Evolutionary conservation across 2,888 invertebrate genomes (phyloP).

Genomic region (Miltochrista miniata): DNA sequence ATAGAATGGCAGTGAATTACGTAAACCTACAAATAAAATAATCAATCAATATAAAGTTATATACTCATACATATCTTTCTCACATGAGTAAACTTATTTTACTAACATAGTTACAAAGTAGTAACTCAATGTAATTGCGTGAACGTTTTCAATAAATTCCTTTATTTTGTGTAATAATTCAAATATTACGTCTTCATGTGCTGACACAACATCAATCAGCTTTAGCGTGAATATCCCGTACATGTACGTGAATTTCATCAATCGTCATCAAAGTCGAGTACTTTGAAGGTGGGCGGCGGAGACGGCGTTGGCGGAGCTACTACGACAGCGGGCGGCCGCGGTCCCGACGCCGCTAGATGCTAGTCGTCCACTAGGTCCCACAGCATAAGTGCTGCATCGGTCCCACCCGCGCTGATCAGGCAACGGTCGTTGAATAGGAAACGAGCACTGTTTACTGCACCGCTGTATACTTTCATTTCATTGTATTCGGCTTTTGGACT

Average conservation of each 20-base stretch:
- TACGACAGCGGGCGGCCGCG: slow-evolving; percentile 62
- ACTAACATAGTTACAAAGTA: slow-evolving; percentile 7
- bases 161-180: background rate
- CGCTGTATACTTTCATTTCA: slow-evolving; percentile 94
- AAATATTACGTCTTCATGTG: background rate
- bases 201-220: slow-evolving; percentile 4
- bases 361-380: slow-evolving; percentile 95
- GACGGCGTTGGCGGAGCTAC: slow-evolving; percentile 72
- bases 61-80: too few species aligned
- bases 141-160: slow-evolving; percentile 6
- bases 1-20: slow-evolving; percentile 59
- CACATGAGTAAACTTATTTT: slow-evolving; percentile 7
- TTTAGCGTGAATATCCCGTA: background rate
- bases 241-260: slow-evolving; percentile 44
- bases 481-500: slow-evolving; percentile 94
- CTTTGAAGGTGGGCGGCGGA: slow-evolving; percentile 66
- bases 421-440: slow-evolving; percentile 95
- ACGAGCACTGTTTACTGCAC: slow-evolving; percentile 89
- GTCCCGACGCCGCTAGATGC: slow-evolving; percentile 67
- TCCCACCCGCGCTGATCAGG: slow-evolving; percentile 93
- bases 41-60: background rate
- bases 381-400: slow-evolving; percentile 94
- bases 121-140: too few species aligned
- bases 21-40: slow-evolving; percentile 33
- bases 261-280: slow-evolving; percentile 73